Base-by-base conservation (phyloP, 2,888 invertebrate species). In the Andrena bucephala region DNA sequence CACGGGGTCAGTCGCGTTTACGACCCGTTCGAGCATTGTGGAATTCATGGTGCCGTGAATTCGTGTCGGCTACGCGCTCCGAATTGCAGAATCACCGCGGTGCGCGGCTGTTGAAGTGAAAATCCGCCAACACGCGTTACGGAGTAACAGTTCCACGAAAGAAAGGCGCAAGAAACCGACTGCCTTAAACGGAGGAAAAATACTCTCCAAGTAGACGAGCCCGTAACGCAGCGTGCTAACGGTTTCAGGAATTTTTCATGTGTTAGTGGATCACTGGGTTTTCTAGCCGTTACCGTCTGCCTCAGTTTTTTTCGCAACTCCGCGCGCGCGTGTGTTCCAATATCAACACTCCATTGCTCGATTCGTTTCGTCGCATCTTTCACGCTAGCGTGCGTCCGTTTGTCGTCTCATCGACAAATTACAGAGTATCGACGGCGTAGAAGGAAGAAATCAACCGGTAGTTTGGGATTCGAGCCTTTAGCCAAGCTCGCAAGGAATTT, bases 261-360 rank as follows among this genome's bases (percentile, higher is more conserved):
- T 83, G 81, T 86, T 79, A 84, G 80, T 88, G 77, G 83, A 84
- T 83, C 82, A 85, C 59, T 82, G 48, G 83, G 85, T 83, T 88
- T 82, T 86, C 77, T 75, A 62, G 52, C 42, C 66, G 66, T 10
- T 54, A 70, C 68, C 70, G 80, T 70, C 67, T 72, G 81, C 48
- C 63, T 80, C 70, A 29, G 24, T 81, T 83, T 77, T 83, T 81
- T 16, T 48, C 20, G 50, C 50, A 54, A 66, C 62, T 54, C 69
- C 48, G 48, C 54, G 52, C 31, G 65, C 59, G 16, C 31, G 10
- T 7, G 50, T n/a, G 24, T 57, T 36, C 33, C 24, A n/a, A 27
- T 8, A 60, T n/a, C n/a, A 59, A 16, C 59, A 16, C 59, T 20
- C 52, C 52, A 6, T 52, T 52, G 20, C 60, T 42, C 29, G 42